Evolutionary conservation across 2,113 vertebrate species (phyloP), one percentile per base, ranked within the genome.

Genomic region (Chunga burmeisteri): DNA sequence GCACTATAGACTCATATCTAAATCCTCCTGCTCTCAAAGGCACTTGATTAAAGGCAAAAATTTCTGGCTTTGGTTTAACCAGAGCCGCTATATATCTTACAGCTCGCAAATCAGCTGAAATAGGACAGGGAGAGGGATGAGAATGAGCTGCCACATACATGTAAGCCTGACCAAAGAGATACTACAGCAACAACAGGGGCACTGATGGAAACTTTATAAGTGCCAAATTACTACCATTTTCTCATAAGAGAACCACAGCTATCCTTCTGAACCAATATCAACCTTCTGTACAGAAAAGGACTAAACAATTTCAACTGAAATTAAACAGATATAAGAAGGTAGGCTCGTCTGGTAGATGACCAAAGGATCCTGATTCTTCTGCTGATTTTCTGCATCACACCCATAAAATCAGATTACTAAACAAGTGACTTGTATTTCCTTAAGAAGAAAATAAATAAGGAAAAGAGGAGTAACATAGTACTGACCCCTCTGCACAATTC

Each of bases 381-480:
- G 42, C 23, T 63, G 42, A 38, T 92, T 88, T 95, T 93, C 86
- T 88, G 16, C 53, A 9, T 63, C 84, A 83, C 27, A 66, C n/a
- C 34, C 58, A 83, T 55, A 91, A 91, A 84, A 95, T 67, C 65
- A 93, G 55, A 84, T 61, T 52, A 62, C 27, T 70, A 56, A 56
- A 30, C 38, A 78, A 81, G 36, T 29, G 47, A 58, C 27, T 79
- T 86, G 13, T 18, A n/a, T 44, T 88, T 91, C 47, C 44, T 87
- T 84, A 85, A 81, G 59, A 29, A 66, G 17, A 73, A 88, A 86
- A 77, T 9, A 91, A 81, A 14, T 38, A 86, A 16, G n/a, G 27
- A 86, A 82, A 55, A 86, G 32, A 34, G 77, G 7, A 89, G 30
- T 16, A 90, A 53, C 44, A 42, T 8, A 83, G 32, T 14, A 73